Percentiles rank a stretch among this genome's conserved stretches.
Conservation (phyloP, 2,797 vertebrate genomes). For the Acrossocheilus fasciatus region DNA sequence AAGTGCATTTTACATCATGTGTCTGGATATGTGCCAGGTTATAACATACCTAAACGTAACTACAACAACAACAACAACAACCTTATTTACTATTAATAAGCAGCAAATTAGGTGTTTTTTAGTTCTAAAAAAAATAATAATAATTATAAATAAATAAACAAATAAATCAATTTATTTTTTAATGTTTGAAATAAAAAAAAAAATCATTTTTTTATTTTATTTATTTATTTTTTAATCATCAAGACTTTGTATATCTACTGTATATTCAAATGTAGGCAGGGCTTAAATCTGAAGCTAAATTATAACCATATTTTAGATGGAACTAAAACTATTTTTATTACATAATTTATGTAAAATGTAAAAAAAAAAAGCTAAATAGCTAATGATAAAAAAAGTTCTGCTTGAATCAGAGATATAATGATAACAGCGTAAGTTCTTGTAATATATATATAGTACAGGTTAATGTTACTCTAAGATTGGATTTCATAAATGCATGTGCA, state of each 20-base stretch:
- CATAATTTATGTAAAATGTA: no score
- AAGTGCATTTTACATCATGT: not conserved
- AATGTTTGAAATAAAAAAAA: no score
- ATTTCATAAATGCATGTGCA: not conserved
- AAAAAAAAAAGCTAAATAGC: no score
- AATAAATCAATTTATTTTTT: no score
- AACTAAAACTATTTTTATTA: no score
- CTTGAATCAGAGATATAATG: no score
- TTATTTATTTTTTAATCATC: not conserved
- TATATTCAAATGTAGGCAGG: not conserved
- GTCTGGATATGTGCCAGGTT: not conserved
- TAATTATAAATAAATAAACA: no score
- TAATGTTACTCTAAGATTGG: not conserved
- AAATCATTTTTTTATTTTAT: no score
- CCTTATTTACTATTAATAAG: not conserved
- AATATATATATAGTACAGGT: not conserved
- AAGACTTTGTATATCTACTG: not conserved
- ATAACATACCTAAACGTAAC: not conserved
- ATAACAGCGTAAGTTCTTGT: no score
- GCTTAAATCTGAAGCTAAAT: not conserved
- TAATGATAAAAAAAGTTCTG: no score
- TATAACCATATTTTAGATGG: not conserved
- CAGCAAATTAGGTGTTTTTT: no score
- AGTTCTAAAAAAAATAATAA: no score
- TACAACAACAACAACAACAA: not conserved